Conservation (phyloP, 2,113 vertebrate species). For the Oncorhynchus keta region DNA sequence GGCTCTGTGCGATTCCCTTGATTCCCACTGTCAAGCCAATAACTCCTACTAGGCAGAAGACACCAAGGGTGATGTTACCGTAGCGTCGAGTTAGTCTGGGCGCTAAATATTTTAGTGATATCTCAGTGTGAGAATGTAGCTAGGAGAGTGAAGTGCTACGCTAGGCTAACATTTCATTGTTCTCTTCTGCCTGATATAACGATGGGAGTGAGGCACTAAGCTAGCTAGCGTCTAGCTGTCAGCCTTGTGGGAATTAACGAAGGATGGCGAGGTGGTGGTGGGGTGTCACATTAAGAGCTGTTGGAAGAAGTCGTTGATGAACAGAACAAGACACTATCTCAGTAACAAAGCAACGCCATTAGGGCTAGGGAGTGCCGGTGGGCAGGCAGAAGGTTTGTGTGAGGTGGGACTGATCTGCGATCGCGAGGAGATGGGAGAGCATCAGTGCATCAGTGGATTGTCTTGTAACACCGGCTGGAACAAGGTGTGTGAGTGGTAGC, state of each 20-base stretch:
- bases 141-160: conserved; percentile 16
- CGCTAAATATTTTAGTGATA: conserved; percentile 68
- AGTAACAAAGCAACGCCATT: conserved; percentile 37
- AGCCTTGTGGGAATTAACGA: neutral
- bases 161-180: neutral
- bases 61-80: conserved; percentile 29
- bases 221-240: neutral
- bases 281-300: conserved; percentile 49
- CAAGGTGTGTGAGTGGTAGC: conserved; percentile 45
- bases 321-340: neutral
- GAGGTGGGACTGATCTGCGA: conserved; percentile 17
- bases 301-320: conserved; percentile 49
- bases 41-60: conserved; percentile 46
- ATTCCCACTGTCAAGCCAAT: conserved; percentile 31
- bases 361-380: conserved; percentile 15
- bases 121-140: conserved; percentile 15
- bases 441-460: conserved; percentile 3
- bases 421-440: neutral
- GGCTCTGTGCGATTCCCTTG: conserved; percentile 15
- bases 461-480: conserved; percentile 50
- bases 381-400: neutral
- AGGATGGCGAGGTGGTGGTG: conserved; percentile 43
- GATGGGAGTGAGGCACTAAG: conserved; percentile 17
- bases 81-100: conserved; percentile 18
- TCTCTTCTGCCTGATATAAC: neutral